These are phyloP conservation scores for Cydia pomonella DNA, from an alignment of 1,140 invertebrate genomes.

Conservation along the genomic window DNA sequence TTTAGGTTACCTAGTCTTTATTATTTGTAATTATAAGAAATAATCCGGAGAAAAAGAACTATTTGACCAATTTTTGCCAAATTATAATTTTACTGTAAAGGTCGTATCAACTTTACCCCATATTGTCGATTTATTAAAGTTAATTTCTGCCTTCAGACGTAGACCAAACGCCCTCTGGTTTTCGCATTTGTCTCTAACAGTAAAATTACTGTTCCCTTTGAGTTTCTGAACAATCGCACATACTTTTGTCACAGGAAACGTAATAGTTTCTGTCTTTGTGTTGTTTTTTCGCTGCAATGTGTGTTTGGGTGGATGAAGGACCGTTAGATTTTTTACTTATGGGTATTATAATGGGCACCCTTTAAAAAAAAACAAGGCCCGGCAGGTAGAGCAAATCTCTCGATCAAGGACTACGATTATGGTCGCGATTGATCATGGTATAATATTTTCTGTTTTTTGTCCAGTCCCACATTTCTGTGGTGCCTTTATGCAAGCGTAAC, in stretches of 20 bases:
- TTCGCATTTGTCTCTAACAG: conserved; percentile 15
- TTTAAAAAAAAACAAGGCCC: conserved; percentile 71
- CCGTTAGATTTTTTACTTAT: conserved; percentile 72
- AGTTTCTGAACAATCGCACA: conserved; percentile 43
- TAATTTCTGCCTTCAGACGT: not conserved
- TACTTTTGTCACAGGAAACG: conserved; percentile 61
- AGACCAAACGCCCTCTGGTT: not conserved
- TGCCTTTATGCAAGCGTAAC: conserved; percentile 38
- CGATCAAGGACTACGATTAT: conserved; percentile 63
- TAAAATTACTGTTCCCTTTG: conserved; percentile 35
- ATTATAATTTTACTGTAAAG: no score
- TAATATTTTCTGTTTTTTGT: conserved; percentile 57
- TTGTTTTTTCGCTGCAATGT: conserved; percentile 72
- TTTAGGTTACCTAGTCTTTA: no score
- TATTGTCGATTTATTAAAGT: not conserved
- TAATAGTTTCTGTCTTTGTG: conserved; percentile 71
- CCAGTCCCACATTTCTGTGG: conserved; percentile 51
- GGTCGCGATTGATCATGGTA: conserved; percentile 55
- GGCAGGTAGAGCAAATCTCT: conserved; percentile 72
- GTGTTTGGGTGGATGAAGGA: conserved; percentile 63
- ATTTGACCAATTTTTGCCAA: no score
- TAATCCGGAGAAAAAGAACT: no score
- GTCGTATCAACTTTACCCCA: not conserved
- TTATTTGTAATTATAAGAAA: no score
- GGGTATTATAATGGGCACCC: conserved; percentile 67